Conservation (phyloP, 2,797 vertebrate genomes). For the Spinus olivaceus region DNA sequence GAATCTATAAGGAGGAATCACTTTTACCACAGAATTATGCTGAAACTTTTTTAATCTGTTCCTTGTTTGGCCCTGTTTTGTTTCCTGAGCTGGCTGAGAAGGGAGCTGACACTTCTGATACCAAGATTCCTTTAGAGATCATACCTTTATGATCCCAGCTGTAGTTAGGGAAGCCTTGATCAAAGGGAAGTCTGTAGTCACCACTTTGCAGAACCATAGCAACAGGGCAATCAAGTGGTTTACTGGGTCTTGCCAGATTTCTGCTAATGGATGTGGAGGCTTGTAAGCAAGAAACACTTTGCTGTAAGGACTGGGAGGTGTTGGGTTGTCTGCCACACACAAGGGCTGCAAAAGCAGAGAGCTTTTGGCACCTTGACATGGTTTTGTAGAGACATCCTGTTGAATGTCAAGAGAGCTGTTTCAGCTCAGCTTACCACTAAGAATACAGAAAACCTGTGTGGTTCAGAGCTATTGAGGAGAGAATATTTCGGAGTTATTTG, state of each 20-base stretch:
- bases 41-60: background rate
- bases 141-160: background rate
- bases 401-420: background rate
- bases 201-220: background rate
- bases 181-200: background rate
- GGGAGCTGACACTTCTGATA: background rate
- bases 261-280: background rate
- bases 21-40: background rate
- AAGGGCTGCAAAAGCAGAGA: background rate
- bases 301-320: background rate
- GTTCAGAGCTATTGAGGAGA: background rate
- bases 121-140: background rate
- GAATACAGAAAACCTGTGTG: background rate
- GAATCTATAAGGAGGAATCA: background rate
- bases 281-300: background rate
- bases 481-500: background rate
- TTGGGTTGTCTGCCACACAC: constrained; percentile 1
- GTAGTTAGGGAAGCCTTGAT: background rate
- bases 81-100: background rate
- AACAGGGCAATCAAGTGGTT: background rate
- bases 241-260: background rate
- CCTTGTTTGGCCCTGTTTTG: background rate
- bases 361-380: background rate
- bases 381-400: background rate
- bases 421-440: background rate